Conservation (phyloP, 53 echinoderm and acorn worm genomes). For the Echinometra lucunter region DNA sequence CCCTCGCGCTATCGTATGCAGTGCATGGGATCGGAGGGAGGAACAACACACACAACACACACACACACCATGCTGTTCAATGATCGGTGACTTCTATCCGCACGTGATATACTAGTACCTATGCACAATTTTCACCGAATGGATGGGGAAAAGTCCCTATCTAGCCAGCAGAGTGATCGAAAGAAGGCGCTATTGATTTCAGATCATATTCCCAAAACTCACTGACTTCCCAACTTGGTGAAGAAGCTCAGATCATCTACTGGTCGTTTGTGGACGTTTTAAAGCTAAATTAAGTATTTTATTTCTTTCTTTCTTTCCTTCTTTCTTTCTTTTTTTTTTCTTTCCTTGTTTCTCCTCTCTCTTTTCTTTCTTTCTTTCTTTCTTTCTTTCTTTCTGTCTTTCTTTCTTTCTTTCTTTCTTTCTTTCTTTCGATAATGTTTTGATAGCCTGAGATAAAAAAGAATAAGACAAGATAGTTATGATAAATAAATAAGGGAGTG, state of each 20-base stretch:
- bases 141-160: constrained; percentile 52
- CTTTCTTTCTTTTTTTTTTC: not conserved
- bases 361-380: not conserved
- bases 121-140: not conserved
- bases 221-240: not conserved
- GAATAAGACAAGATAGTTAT: no score
- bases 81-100: no score
- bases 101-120: no score
- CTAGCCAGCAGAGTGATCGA: not conserved
- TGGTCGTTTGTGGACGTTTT: not conserved
- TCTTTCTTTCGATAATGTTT: no score
- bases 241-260: not conserved
- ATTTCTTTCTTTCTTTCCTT: not conserved
- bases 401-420: no score
- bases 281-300: not conserved
- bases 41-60: no score
- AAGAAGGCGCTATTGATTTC: constrained; percentile 13
- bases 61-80: no score
- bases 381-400: not conserved
- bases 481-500: no score
- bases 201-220: not conserved
- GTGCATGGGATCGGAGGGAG: no score
- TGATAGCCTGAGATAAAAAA: no score
- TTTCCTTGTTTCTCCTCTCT: not conserved
- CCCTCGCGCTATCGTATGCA: not conserved